Evolutionary conservation across 2,113 vertebrate genomes (phyloP), one percentile per base, ranked within the genome.

Genomic region (Oncorhynchus kisutch): DNA sequence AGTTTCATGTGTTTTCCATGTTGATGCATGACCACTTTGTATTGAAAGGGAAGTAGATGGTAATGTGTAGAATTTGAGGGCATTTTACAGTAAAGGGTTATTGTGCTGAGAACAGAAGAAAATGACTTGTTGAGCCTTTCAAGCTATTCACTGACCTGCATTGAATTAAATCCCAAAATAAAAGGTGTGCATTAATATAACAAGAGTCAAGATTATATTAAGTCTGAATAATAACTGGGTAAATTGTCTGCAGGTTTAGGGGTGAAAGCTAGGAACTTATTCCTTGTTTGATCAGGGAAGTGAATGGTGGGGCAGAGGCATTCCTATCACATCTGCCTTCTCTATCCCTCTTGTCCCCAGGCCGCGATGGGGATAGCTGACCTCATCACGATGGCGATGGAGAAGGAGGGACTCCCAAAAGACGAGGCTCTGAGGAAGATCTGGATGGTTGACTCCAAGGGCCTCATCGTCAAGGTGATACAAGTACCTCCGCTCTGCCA

Each of bases 381-480:
- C 75, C 93, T 99, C 39, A 91, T 99, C 85, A 67, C 95, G 82
- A 97, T 98, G 96, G 95, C 97, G 66, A 98, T 99, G 98, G 91
- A 95, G 91, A 98, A 98, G 85, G 96, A 98, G 88, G 96, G 96
- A 0, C 85, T 93, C 34, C 18, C 93, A 1, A 91, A 85, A 77
- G 93, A 94, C 8, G 87, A 92, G 74, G 93, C 95, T 70, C 31
- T 94, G 70, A 93, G 89, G 84, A 97, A 95, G 86, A 98, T 99
- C 90, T 99, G 98, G 98, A 92, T 99, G 96, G 97, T 99, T 74
- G 98, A 99, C 89, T 99, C 97, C 0, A 99, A 98, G 86, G 98
- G 98, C 78, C 93, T 99, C 76, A 92, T 99, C 62, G 96, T 99
- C 68, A 97, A 99, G 96, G 98, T 99, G 91, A 86, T 62, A 18